Base-by-base conservation (phyloP, 1,140 invertebrate genomes). In the Drosophila setifemur region DNA sequence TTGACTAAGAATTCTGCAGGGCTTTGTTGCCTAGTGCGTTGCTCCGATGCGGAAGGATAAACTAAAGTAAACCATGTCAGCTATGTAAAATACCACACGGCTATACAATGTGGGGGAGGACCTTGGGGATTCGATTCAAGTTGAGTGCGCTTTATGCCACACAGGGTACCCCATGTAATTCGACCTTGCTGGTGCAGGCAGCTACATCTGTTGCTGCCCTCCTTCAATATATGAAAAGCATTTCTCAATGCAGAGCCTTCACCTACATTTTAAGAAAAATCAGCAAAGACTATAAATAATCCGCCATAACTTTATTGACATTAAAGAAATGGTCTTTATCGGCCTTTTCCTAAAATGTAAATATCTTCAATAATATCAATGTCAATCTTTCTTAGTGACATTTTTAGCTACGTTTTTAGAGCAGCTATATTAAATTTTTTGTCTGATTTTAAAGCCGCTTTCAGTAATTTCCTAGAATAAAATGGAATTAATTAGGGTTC, bases 41-140 rank as follows among this genome's bases (percentile, higher is more conserved):
- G 43, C 60, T 64, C 60, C 60, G 60, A 23, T 64, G 48, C 42
- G 58, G 42, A 63, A 49, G 60, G 60, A 64, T 64, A 63, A 31
- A 12, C 8, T 0, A 61, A 70, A 79, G 71, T 79, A 81, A 79
- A 81, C 29, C 43, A 58, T 70, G 66, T 70, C 75, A 52, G 29
- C n/a, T 49, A 55, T 55, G 28, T 72, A 16, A 35, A 52, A 55
- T 5, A 48, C n/a, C n/a, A n/a, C n/a, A n/a, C n/a, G n/a, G n/a
- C n/a, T 55, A 47, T 25, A 7, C 26, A 11, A 52, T 40, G 37
- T 23, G 7, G 9, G 9, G n/a, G 7, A n/a, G 12, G 57, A 58
- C 57, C 57, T 61, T 61, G 57, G 52, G 37, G 52, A 25, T 25
- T 58, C 52, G 37, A 58, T 61, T 61, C 57, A 61, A 61, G 57